Evolutionary conservation across 2,797 vertebrate genomes (phyloP).

Genomic region (Dendrocincla tyrannina): DNA sequence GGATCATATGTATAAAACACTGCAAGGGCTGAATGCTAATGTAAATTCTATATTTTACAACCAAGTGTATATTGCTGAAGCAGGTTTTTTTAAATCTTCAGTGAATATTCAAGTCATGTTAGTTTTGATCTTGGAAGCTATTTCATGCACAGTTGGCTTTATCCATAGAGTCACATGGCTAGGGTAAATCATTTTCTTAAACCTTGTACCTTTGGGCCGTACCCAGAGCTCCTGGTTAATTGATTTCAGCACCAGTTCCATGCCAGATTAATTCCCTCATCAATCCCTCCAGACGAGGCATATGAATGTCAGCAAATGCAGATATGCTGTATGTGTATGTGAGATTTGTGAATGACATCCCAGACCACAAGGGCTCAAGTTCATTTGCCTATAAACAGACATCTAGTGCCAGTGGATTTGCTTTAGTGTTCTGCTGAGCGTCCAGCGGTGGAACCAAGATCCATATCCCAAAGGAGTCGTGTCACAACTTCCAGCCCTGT

Average conservation of each 20-base stretch:
- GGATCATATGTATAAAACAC: constrained; percentile 47
- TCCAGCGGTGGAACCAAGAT: background rate
- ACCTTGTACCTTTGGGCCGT: background rate
- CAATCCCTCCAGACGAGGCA: background rate
- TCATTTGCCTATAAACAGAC: background rate
- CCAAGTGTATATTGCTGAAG: constrained; percentile 56
- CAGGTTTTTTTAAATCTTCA: constrained; percentile 62
- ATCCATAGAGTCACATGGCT: background rate
- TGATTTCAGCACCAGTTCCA: background rate
- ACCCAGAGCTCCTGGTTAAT: background rate
- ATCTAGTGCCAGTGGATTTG: background rate
- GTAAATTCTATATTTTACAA: constrained; percentile 71
- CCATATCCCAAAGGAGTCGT: background rate
- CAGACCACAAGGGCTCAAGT: background rate
- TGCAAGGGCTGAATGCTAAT: constrained; percentile 61
- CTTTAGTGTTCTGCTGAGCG: background rate
- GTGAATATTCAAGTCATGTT: constrained; percentile 25
- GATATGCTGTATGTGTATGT: background rate
- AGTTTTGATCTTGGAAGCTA: constrained; percentile 4
- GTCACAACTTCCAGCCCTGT: background rate
- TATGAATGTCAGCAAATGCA: background rate
- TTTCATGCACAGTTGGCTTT: constrained; percentile 9
- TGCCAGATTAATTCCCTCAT: background rate
- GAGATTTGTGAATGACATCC: background rate
- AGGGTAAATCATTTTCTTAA: constrained; percentile 5